Conservation (phyloP, 2,888 invertebrate genomes). For the Bimastos eiseni region DNA sequence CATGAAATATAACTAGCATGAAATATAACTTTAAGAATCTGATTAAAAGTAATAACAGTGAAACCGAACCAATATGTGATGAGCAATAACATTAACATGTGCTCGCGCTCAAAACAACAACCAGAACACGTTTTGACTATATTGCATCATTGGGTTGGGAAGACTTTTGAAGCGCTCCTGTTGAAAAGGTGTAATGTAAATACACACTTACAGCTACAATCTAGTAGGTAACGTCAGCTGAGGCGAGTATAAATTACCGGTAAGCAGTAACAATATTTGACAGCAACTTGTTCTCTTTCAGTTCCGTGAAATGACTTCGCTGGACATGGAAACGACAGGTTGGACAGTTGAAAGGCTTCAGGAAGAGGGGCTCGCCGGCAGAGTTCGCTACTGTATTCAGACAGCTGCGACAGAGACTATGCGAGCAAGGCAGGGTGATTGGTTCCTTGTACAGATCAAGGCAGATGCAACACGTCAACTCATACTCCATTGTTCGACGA, state of each 20-base stretch:
- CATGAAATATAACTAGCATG: no score
- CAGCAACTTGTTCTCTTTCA: background rate
- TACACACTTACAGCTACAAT: background rate
- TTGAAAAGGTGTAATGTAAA: background rate
- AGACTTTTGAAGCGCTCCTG: background rate
- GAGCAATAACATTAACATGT: no score
- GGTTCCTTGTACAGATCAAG: slow-evolving; percentile 8
- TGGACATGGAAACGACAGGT: background rate
- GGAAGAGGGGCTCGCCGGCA: background rate
- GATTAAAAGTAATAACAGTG: no score
- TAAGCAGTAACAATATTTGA: background rate
- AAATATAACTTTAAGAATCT: no score
- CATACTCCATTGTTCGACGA: background rate
- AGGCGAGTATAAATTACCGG: background rate
- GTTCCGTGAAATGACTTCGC: background rate
- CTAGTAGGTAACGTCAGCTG: background rate
- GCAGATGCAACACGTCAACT: slow-evolving; percentile 1
- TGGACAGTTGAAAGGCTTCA: slow-evolving; percentile 16
- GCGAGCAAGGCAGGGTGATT: background rate
- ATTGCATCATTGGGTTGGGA: background rate
- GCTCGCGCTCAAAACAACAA: background rate
- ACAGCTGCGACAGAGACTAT: background rate
- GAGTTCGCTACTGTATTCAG: background rate
- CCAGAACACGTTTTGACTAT: background rate
- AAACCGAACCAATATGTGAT: no score